A percentile compares a stretch with the other conserved stretches of the same genome.
Conservation (phyloP, 2,888 invertebrate species). For the Drosophila mimica region DNA sequence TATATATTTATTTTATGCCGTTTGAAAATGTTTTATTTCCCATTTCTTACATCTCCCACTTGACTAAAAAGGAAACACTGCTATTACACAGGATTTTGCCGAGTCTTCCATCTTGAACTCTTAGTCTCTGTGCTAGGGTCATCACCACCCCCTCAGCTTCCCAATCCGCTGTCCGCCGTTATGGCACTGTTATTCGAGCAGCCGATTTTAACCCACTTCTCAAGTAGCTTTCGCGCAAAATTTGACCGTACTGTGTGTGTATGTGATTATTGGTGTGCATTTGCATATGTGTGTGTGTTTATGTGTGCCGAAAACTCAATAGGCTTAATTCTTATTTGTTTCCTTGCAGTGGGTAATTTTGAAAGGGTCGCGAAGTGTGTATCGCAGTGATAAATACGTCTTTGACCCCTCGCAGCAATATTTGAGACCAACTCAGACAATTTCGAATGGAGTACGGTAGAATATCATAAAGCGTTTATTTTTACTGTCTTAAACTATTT, state of each 20-base stretch:
- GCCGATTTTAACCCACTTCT: constrained; percentile 32
- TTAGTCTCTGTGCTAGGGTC: not conserved
- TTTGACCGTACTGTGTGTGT: constrained; percentile 15
- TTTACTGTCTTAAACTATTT: too few species aligned
- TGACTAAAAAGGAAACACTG: not conserved
- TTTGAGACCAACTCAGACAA: not conserved
- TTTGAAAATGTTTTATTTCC: not conserved
- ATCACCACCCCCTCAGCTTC: not conserved
- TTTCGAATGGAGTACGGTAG: not conserved
- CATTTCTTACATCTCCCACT: not conserved
- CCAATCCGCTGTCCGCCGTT: not conserved
- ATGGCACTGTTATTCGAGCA: not conserved
- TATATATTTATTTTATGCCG: too few species aligned
- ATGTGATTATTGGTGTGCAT: not conserved
- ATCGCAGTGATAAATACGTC: not conserved
- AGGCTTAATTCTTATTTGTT: not conserved
- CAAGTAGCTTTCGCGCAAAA: constrained; percentile 20
- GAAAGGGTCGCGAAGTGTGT: not conserved
- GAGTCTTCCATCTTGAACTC: not conserved
- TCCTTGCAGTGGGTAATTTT: not conserved
- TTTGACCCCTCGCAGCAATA: not conserved
- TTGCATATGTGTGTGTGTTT: not conserved
- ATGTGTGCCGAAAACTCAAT: not conserved
- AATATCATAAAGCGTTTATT: too few species aligned
- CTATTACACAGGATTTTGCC: not conserved